A percentile compares a stretch with the other conserved stretches of the same genome.
Conservation (phyloP, 2,113 vertebrate genomes). For the Oncorhynchus gorbuscha region DNA sequence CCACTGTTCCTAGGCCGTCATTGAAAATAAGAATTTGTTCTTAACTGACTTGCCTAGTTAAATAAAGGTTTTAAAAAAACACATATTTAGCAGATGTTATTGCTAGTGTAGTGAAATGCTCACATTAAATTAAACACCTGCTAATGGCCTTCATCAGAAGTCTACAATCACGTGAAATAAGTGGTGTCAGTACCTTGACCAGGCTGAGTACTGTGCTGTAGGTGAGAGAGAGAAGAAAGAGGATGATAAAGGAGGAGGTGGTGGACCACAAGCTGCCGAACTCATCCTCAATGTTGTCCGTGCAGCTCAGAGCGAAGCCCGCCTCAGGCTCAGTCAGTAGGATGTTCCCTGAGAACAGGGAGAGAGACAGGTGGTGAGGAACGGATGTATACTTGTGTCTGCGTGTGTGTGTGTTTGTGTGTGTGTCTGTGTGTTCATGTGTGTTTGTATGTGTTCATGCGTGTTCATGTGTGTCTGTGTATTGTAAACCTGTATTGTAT, state of each 20-base stretch:
- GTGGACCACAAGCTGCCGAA: conserved; percentile 42
- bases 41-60: too few relatives aligned
- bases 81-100: too few relatives aligned
- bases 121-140: too few relatives aligned
- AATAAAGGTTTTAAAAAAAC: too few relatives aligned
- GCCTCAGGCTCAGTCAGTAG: background rate
- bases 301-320: conserved; percentile 2
- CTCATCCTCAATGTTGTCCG: conserved; percentile 23
- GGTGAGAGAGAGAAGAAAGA: conserved; percentile 34
- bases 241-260: conserved; percentile 40
- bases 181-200: conserved; percentile 19
- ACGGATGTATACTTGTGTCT: background rate
- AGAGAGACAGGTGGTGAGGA: background rate
- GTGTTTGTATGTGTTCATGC: background rate
- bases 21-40: too few relatives aligned
- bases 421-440: background rate
- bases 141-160: too few relatives aligned
- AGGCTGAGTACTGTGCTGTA: conserved; percentile 28
- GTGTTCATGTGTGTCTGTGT: too few relatives aligned
- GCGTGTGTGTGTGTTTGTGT: background rate
- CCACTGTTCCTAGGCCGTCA: too few relatives aligned
- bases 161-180: too few relatives aligned
- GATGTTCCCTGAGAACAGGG: background rate
- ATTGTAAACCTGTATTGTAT: too few relatives aligned
- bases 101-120: too few relatives aligned